Evolutionary conservation across 23 tunicate genomes (phyloP).

Genomic region (Halocynthia aurantium): DNA sequence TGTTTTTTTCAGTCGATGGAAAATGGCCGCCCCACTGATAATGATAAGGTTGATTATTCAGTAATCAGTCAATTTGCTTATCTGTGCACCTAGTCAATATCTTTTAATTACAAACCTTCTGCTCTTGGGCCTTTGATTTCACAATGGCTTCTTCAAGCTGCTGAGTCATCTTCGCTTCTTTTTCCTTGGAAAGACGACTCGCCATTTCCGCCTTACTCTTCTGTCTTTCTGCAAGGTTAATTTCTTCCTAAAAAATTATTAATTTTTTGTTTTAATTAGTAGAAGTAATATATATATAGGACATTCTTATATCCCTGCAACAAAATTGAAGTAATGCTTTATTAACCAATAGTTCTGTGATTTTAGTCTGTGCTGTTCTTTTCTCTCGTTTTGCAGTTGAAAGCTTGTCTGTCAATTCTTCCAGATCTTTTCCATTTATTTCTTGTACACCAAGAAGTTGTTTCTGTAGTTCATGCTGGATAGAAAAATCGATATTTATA

Average conservation of each 20-base stretch:
- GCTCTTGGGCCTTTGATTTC: neutral
- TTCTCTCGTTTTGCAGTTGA: slow-evolving; percentile 7
- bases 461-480: slow-evolving; percentile 11
- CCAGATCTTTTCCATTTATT: neutral
- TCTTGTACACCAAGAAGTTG: neutral
- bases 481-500: neutral
- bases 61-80: no score
- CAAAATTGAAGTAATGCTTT: neutral
- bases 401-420: slow-evolving; percentile 1
- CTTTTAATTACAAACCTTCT: neutral
- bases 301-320: neutral
- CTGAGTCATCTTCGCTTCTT: neutral
- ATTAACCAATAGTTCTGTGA: neutral
- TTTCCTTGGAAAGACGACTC: neutral
- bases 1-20: no score
- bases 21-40: no score
- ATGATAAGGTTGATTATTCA: no score
- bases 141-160: neutral
- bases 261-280: neutral
- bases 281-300: no score
- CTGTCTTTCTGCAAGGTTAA: neutral
- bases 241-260: neutral
- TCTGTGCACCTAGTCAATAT: no score
- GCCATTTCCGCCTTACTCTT: neutral
- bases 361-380: neutral